A percentile compares a stretch with the other conserved stretches of the same genome.
Evolutionary conservation across 2,888 invertebrate species (phyloP).

Genomic region (Tachina fera): DNA sequence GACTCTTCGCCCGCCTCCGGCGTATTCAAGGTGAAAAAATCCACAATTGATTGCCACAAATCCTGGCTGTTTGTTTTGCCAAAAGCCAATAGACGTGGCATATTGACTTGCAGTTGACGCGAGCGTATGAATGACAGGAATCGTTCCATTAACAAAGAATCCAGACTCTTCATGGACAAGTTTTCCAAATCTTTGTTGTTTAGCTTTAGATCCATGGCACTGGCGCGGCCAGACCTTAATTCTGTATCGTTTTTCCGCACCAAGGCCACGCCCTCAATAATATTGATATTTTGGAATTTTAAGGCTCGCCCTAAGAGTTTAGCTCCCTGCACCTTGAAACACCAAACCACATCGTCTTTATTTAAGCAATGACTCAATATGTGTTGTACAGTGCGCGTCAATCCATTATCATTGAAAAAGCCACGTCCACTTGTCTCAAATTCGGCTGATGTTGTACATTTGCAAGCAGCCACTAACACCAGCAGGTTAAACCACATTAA

Average conservation of each 20-base stretch:
- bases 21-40: constrained; percentile 76
- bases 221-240: constrained; percentile 79
- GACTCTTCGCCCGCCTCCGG: constrained; percentile 71
- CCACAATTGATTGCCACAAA: constrained; percentile 81
- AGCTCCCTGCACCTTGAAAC: constrained; percentile 88
- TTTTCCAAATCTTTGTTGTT: constrained; percentile 86
- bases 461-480: constrained; percentile 72
- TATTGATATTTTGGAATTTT: constrained; percentile 85
- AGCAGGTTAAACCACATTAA: constrained; percentile 74
- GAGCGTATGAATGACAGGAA: constrained; percentile 85
- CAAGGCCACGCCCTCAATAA: constrained; percentile 86
- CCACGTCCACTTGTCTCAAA: constrained; percentile 66
- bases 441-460: constrained; percentile 9
- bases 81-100: constrained; percentile 83
- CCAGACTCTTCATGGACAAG: constrained; percentile 85
- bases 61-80: constrained; percentile 83
- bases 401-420: constrained; percentile 76
- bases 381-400: constrained; percentile 80
- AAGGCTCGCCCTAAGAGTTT: constrained; percentile 87
- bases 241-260: constrained; percentile 83
- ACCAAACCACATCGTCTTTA: constrained; percentile 87
- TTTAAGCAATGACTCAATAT: constrained; percentile 85
- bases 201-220: constrained; percentile 82
- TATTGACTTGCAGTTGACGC: constrained; percentile 85
- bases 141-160: constrained; percentile 85